Evolutionary conservation across 2,888 invertebrate species (phyloP).

Genomic region (Diaphora mendica): DNA sequence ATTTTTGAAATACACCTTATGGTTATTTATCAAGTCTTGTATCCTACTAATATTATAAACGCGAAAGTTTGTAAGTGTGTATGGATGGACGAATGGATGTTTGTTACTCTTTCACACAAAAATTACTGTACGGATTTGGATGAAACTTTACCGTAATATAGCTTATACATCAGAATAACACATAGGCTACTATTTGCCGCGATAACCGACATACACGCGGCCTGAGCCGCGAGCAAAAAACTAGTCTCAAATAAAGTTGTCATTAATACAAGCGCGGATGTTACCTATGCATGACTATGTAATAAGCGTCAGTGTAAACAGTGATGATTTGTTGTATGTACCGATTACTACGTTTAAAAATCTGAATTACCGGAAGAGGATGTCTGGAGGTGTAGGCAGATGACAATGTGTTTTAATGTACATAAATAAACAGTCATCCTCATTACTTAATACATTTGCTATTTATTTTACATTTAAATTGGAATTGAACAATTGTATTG

Average conservation of each 20-base stretch:
- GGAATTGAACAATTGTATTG: not conserved
- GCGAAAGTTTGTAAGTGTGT: too few relatives aligned
- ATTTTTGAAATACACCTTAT: too few relatives aligned
- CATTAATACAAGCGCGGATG: not conserved
- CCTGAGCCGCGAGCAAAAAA: too few relatives aligned
- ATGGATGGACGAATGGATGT: too few relatives aligned
- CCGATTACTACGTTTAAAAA: not conserved
- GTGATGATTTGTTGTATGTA: not conserved
- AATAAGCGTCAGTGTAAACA: not conserved
- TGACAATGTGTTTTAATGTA: not conserved
- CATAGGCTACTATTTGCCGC: too few relatives aligned
- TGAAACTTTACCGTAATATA: too few relatives aligned
- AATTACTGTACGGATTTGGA: too few relatives aligned
- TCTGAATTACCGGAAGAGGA: slow-evolving; percentile 9
- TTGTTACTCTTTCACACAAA: too few relatives aligned
- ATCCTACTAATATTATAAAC: too few relatives aligned
- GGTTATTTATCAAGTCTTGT: too few relatives aligned
- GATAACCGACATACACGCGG: too few relatives aligned
- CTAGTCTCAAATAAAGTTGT: not conserved
- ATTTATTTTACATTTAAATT: not conserved
- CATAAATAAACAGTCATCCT: slow-evolving; percentile 4
- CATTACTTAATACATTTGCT: not conserved
- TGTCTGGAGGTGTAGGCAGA: slow-evolving; percentile 10
- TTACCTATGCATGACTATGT: not conserved
- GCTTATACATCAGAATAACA: too few relatives aligned